Evolutionary conservation across 2,888 invertebrate species (phyloP).

Genomic region (Clostera curtula): DNA sequence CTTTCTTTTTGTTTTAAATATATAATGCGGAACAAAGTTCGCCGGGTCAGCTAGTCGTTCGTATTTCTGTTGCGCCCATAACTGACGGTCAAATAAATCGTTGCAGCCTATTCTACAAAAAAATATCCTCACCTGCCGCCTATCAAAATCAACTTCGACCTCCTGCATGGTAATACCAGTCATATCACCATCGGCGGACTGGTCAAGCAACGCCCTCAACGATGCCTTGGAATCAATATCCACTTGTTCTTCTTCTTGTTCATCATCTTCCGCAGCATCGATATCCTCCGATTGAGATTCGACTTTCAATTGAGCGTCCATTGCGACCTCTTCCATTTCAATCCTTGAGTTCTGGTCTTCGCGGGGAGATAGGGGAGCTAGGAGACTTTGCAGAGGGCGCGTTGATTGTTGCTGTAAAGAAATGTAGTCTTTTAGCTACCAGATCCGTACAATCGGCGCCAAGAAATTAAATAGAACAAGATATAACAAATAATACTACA

Average conservation of each 20-base stretch:
- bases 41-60: too few species aligned
- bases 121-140: slow-evolving; percentile 7
- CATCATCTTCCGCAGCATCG: slow-evolving; percentile 2
- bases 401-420: slow-evolving; percentile 26
- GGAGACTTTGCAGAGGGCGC: slow-evolving; percentile 49
- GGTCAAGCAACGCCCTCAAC: slow-evolving; percentile 27
- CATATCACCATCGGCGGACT: slow-evolving; percentile 18
- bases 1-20: too few species aligned
- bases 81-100: too few species aligned
- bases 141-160: slow-evolving; percentile 19
- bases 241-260: slow-evolving; percentile 1
- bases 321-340: too few species aligned
- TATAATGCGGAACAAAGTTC: too few species aligned
- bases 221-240: slow-evolving; percentile 19
- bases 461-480: too few species aligned
- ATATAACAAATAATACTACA: too few species aligned
- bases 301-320: too few species aligned
- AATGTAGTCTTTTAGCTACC: too few species aligned
- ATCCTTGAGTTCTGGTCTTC: too few species aligned
- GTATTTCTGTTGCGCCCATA: too few species aligned
- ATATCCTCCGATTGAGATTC: slow-evolving; percentile 10
- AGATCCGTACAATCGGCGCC: too few species aligned
- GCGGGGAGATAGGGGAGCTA: slow-evolving; percentile 48
- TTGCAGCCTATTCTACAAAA: neutral
- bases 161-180: slow-evolving; percentile 25